Conservation (phyloP, 2,888 invertebrate genomes). For the Merodon equestris region DNA sequence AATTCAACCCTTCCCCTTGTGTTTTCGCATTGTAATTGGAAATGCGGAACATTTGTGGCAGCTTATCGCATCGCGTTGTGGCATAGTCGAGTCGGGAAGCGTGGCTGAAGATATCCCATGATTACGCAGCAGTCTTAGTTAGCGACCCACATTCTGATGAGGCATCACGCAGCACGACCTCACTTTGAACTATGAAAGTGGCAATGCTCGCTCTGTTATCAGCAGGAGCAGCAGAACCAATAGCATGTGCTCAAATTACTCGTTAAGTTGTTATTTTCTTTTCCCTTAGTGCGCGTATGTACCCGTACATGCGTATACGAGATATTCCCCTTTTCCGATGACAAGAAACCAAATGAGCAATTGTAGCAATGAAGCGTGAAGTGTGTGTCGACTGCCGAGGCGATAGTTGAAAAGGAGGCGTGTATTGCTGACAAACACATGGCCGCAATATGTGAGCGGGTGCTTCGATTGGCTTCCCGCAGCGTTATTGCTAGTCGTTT, state of each 20-base stretch:
- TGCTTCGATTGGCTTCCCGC: slow-evolving; percentile 34
- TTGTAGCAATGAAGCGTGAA: slow-evolving; percentile 13
- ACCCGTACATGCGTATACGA: slow-evolving; percentile 19
- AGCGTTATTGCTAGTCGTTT: slow-evolving; percentile 24
- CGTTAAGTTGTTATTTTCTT: slow-evolving; percentile 19
- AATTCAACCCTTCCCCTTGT: slow-evolving; percentile 12
- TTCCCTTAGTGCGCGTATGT: slow-evolving; percentile 9
- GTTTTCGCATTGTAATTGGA: slow-evolving; percentile 9
- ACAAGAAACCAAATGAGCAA: slow-evolving; percentile 16
- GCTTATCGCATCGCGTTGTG: no score
- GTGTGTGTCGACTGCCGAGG: slow-evolving; percentile 2
- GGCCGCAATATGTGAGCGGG: slow-evolving; percentile 23
- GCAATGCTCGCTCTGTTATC: slow-evolving; percentile 43
- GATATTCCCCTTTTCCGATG: slow-evolving; percentile 10
- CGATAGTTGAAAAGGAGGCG: slow-evolving; percentile 47
- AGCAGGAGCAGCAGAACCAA: slow-evolving; percentile 24
- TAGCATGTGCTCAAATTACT: slow-evolving; percentile 37
- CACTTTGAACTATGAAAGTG: slow-evolving; percentile 43
- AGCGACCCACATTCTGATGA: slow-evolving; percentile 46
- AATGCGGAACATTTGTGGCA: slow-evolving; percentile 44
- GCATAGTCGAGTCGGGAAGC: no score
- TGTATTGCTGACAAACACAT: slow-evolving; percentile 41
- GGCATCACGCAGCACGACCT: slow-evolving; percentile 32
- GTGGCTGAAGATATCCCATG: slow-evolving; percentile 24
- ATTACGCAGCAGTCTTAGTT: slow-evolving; percentile 13